Evolutionary conservation across 2,113 vertebrate genomes (phyloP).

Genomic region (Ameiurus melas): DNA sequence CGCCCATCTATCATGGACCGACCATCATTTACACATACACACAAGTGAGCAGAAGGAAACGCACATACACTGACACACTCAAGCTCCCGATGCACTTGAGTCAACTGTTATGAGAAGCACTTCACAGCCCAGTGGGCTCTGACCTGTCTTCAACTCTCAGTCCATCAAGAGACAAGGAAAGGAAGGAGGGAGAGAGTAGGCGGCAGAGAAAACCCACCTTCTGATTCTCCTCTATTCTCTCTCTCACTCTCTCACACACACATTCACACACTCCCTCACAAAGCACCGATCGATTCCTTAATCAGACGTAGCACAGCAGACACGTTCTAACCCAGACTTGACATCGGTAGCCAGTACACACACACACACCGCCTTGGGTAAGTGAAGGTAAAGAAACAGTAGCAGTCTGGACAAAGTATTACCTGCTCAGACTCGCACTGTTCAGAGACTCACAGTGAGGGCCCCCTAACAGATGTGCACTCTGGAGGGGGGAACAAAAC

Average conservation of each 20-base stretch:
- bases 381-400: slow-evolving; percentile 45
- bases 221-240: slow-evolving; percentile 31
- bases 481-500: slow-evolving; percentile 14
- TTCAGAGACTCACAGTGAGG: slow-evolving; percentile 24
- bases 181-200: not conserved
- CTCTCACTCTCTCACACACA: slow-evolving; percentile 16
- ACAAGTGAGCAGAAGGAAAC: not conserved
- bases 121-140: slow-evolving; percentile 49
- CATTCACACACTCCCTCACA: slow-evolving; percentile 20
- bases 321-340: slow-evolving; percentile 47
- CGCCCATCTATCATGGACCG: not conserved
- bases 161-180: not conserved
- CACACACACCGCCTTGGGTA: slow-evolving; percentile 29
- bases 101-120: slow-evolving; percentile 47
- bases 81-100: slow-evolving; percentile 19
- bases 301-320: slow-evolving; percentile 47
- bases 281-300: slow-evolving; percentile 47
- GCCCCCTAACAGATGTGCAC: slow-evolving; percentile 32
- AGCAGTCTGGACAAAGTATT: slow-evolving; percentile 47
- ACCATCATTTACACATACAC: slow-evolving; percentile 22
- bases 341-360: slow-evolving; percentile 28
- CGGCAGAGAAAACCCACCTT: slow-evolving; percentile 19
- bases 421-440: slow-evolving; percentile 30
- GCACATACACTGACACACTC: not conserved
- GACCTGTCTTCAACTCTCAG: slow-evolving; percentile 42